Conservation (phyloP, 2,888 invertebrate species). For the Drepana falcataria region DNA sequence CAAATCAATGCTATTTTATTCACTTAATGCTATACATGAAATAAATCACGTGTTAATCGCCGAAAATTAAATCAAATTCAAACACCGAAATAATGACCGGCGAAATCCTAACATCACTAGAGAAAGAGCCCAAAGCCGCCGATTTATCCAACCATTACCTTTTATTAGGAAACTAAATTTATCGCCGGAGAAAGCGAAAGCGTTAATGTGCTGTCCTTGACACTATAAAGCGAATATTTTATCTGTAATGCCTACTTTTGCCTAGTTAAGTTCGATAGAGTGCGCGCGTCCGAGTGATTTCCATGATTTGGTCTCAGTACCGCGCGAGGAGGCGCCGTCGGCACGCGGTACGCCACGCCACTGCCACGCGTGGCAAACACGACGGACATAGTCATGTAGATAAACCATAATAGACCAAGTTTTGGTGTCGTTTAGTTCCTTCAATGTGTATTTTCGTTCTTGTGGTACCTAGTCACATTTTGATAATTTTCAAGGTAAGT, state of each 20-base stretch:
- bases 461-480: neutral
- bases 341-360: slow-evolving; percentile 25
- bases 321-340: slow-evolving; percentile 28
- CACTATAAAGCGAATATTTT: slow-evolving; percentile 12
- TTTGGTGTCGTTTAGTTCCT: slow-evolving; percentile 9
- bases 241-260: slow-evolving; percentile 9
- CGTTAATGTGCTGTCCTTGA: slow-evolving; percentile 10
- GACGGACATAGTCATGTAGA: slow-evolving; percentile 3
- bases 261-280: slow-evolving; percentile 21
- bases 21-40: too few species aligned
- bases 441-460: slow-evolving; percentile 2
- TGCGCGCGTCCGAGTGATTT: slow-evolving; percentile 14
- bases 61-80: too few species aligned
- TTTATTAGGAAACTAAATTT: neutral
- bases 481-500: slow-evolving; percentile 1
- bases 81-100: too few species aligned
- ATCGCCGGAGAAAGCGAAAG: neutral
- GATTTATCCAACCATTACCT: neutral
- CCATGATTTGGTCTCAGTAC: slow-evolving; percentile 22
- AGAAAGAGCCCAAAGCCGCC: neutral
- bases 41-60: too few species aligned
- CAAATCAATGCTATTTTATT: too few species aligned
- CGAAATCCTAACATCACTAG: neutral
- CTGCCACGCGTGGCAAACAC: slow-evolving; percentile 18
- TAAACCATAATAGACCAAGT: slow-evolving; percentile 1